A percentile compares a stretch with the other conserved stretches of the same genome.
Conservation (phyloP, 2,113 vertebrate species). For the Cynoglossus semilaevis region DNA sequence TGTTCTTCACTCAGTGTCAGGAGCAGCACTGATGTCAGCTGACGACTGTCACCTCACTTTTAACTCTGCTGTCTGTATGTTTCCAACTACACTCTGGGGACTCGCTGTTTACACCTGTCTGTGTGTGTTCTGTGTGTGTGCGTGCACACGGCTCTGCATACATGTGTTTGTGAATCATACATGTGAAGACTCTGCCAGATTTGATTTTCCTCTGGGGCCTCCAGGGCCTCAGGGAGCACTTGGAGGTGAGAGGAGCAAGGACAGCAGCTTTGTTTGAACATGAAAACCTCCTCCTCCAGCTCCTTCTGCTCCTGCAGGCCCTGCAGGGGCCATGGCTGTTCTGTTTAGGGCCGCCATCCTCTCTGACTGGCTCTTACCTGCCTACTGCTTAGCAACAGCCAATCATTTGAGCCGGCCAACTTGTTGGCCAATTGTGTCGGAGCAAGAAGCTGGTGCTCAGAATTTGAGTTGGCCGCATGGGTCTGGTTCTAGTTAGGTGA, state of each 20-base stretch:
- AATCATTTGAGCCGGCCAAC: conserved; percentile 66
- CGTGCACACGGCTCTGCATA: conserved; percentile 3
- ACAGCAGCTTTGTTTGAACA: conserved; percentile 59
- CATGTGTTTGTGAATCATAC: conserved; percentile 25
- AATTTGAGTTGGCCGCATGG: conserved; percentile 75
- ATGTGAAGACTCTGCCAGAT: conserved; percentile 38
- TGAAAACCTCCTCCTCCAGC: conserved; percentile 10
- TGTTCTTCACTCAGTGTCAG: conserved; percentile 23
- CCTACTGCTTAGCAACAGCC: conserved; percentile 84
- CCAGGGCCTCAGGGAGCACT: conserved; percentile 45
- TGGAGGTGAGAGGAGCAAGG: conserved; percentile 62
- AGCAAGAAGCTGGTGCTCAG: conserved; percentile 71
- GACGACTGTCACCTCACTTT: conserved; percentile 59
- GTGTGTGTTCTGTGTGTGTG: neutral
- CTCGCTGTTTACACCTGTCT: conserved; percentile 39
- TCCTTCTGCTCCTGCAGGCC: conserved; percentile 20
- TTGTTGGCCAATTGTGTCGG: conserved; percentile 71
- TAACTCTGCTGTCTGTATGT: conserved; percentile 27
- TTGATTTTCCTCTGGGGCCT: conserved; percentile 42
- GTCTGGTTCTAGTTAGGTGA: conserved; percentile 52
- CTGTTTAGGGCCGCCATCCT: conserved; percentile 44
- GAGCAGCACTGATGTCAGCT: conserved; percentile 26
- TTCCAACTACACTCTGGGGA: conserved; percentile 31
- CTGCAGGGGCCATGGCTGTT: conserved; percentile 62
- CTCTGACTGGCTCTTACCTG: conserved; percentile 69